These are phyloP conservation scores for Acleris cristana DNA, from an alignment of 2,888 invertebrate genomes.

Conservation along the genomic window DNA sequence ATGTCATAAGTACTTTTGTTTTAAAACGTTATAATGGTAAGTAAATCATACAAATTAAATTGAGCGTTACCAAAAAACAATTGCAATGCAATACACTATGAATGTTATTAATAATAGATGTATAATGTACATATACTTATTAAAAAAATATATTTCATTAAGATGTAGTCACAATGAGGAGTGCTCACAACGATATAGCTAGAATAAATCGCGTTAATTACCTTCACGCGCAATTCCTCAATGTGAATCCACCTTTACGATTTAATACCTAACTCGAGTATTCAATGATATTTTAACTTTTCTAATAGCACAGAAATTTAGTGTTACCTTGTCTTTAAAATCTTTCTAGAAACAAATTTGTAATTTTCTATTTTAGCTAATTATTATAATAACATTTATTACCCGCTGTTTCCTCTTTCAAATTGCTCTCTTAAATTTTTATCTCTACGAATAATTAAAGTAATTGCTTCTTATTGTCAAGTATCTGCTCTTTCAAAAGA, in stretches of 20 bases:
- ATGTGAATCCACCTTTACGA: neutral
- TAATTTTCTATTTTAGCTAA: slow-evolving; percentile 34
- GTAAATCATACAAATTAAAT: too few relatives aligned
- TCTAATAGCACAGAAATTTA: slow-evolving; percentile 20
- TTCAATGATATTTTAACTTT: neutral
- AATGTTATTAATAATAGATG: too few relatives aligned
- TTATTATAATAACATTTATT: slow-evolving; percentile 27
- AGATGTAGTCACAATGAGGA: too few relatives aligned
- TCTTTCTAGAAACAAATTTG: slow-evolving; percentile 28
- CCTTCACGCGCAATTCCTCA: too few relatives aligned
- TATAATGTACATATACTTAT: too few relatives aligned
- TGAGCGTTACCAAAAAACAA: too few relatives aligned
- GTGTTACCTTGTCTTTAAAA: slow-evolving; percentile 23
- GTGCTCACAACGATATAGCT: too few relatives aligned
- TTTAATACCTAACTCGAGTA: slow-evolving; percentile 7
- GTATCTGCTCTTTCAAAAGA: neutral
- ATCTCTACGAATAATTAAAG: neutral
- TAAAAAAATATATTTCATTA: too few relatives aligned
- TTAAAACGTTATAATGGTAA: too few relatives aligned
- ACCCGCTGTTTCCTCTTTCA: slow-evolving; percentile 28
- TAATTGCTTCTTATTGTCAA: neutral
- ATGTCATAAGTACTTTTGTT: too few relatives aligned
- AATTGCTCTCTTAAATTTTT: neutral
- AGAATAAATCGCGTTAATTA: too few relatives aligned
- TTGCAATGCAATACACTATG: too few relatives aligned